Percentiles rank a stretch among this genome's conserved stretches.
Conservation (phyloP, 2,797 vertebrate species). For the Enteromius mattozi region DNA sequence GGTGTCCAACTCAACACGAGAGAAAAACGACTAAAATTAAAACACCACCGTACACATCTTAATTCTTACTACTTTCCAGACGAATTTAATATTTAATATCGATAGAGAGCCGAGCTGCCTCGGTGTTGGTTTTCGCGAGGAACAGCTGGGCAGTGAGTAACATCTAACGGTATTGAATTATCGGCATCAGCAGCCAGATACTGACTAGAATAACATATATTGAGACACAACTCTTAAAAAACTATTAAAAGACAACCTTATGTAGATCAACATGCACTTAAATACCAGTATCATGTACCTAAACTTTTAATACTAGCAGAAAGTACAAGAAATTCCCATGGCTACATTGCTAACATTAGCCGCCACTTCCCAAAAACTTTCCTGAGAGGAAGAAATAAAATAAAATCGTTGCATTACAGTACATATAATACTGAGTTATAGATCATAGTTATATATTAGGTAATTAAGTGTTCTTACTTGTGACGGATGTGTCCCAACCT, state of each 20-base stretch:
- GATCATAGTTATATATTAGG: background rate
- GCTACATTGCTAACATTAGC: slow-evolving; percentile 55
- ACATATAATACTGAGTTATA: background rate
- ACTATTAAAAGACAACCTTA: background rate
- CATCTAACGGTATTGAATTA: slow-evolving; percentile 58
- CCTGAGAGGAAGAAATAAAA: slow-evolving; percentile 1
- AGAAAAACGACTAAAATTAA: background rate
- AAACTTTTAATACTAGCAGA: background rate
- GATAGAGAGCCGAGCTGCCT: slow-evolving; percentile 8
- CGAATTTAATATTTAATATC: background rate
- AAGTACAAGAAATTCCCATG: slow-evolving; percentile 16
- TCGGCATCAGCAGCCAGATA: slow-evolving; percentile 36
- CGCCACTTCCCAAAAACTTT: slow-evolving; percentile 41
- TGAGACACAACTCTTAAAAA: background rate
- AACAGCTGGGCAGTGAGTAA: slow-evolving; percentile 69
- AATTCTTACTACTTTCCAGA: background rate
- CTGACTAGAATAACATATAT: slow-evolving; percentile 48
- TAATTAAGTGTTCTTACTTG: slow-evolving; percentile 60
- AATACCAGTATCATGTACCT: background rate
- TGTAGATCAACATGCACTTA: background rate
- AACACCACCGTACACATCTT: background rate
- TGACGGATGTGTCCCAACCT: slow-evolving; percentile 52
- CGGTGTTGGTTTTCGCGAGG: slow-evolving; percentile 39
- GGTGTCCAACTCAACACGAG: slow-evolving; percentile 67
- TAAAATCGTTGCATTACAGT: background rate